Evolutionary conservation across 1,140 invertebrate genomes (phyloP), one percentile per base, ranked within the genome.

Genomic region (Zelostemma sp.): DNA sequence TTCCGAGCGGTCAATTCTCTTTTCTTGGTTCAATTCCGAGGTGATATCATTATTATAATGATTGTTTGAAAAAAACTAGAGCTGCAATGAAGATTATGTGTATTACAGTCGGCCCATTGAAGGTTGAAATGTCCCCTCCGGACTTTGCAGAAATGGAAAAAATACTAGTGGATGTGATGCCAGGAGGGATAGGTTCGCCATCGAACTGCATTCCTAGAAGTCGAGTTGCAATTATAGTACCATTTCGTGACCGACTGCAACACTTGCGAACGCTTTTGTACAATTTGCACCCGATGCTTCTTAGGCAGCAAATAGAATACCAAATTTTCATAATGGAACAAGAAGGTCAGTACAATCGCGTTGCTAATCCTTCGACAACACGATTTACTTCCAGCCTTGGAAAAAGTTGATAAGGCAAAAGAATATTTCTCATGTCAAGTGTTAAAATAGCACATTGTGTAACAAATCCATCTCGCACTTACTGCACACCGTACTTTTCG

Each of bases 271-370:
- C 92, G 45, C 93, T 97, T 75, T 86, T 97, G 6, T 91, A 93
- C 75, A 93, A 97, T 83, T 91, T 98, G 78, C 95, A 98, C 84
- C 95, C 95, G 16, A 92, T 98, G 71, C 87, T 98, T 19, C 92
- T 94, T 82, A 90, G 91, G 63, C 97, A 99, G 83, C 91, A 95
- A 82, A 88, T 98, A 49, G 93, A 97, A 77, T 99, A 98, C 86
- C 91, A 92, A 66, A 96, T 99, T 74, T 97, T 95, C 83, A 90
- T 98, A n/a, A 88, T 98, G n/a, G 97, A 98, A 85, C 96, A 98
- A 83, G 88, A 88, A 82, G 91, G 90, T 91, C 14, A 73, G 74
- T 54, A 6, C 11, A 4, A 33, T 19, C 28, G 4, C 9, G 47
- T 41, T 14, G 12, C n/a, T n/a, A n/a, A n/a, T n/a, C n/a, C n/a